Evolutionary conservation across 1,140 invertebrate species (phyloP).

Genomic region (Drosophila sechellia): DNA sequence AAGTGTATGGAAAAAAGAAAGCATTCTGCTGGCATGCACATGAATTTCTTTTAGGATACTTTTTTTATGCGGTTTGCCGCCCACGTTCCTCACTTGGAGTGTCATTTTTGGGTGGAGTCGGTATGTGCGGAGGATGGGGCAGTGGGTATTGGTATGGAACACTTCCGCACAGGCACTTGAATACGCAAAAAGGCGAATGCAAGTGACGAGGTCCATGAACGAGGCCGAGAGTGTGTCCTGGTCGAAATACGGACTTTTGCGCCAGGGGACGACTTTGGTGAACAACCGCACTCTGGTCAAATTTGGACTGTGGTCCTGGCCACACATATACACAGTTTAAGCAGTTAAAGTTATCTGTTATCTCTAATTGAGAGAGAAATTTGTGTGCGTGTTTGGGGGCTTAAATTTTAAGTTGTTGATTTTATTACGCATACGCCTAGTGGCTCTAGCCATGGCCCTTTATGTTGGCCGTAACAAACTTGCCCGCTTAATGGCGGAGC

Average conservation of each 20-base stretch:
- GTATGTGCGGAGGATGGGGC: background rate
- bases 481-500: slow-evolving; percentile 39
- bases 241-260: slow-evolving; percentile 13
- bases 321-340: slow-evolving; percentile 27
- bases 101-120: slow-evolving; percentile 45
- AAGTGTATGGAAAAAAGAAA: slow-evolving; percentile 3
- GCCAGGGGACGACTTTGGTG: slow-evolving; percentile 12
- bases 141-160: slow-evolving; percentile 27
- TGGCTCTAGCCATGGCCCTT: slow-evolving; percentile 22
- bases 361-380: slow-evolving; percentile 53
- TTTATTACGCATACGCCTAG: slow-evolving; percentile 58
- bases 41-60: slow-evolving; percentile 51
- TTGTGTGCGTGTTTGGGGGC: slow-evolving; percentile 12
- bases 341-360: slow-evolving; percentile 39
- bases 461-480: slow-evolving; percentile 34
- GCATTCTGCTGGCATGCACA: slow-evolving; percentile 42
- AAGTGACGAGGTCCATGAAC: slow-evolving; percentile 61
- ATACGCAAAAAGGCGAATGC: slow-evolving; percentile 76
- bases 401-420: slow-evolving; percentile 39
- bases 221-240: slow-evolving; percentile 39
- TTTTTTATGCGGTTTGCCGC: slow-evolving; percentile 56
- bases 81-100: slow-evolving; percentile 51
- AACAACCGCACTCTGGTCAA: slow-evolving; percentile 10
- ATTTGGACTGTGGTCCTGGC: slow-evolving; percentile 20
- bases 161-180: slow-evolving; percentile 75